These are phyloP conservation scores for Ichneumon xanthorius DNA, from an alignment of 2,888 invertebrate genomes.

Conservation along the genomic window DNA sequence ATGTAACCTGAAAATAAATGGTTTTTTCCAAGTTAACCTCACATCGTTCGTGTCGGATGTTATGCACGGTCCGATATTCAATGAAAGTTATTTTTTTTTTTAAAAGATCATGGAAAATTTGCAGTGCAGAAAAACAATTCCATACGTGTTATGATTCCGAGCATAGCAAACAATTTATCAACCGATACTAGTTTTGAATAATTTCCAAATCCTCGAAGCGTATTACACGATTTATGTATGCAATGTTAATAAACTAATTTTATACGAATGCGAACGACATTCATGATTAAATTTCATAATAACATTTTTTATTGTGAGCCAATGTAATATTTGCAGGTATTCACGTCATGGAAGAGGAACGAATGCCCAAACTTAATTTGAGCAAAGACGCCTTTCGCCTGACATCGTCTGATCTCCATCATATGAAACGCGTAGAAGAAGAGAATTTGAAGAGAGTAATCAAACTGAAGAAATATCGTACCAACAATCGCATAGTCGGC, in stretches of 20 bases:
- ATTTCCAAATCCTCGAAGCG: background rate
- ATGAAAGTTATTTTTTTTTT: background rate
- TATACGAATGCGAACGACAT: background rate
- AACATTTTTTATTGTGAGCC: background rate
- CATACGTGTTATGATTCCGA: background rate
- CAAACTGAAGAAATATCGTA: slow-evolving; percentile 88
- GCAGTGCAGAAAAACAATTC: background rate
- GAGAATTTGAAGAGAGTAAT: slow-evolving; percentile 91
- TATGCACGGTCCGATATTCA: background rate
- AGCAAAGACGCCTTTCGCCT: slow-evolving; percentile 81
- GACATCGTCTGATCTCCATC: slow-evolving; percentile 89
- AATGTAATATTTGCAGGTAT: slow-evolving; percentile 28
- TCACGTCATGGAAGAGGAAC: slow-evolving; percentile 80
- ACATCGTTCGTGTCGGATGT: background rate
- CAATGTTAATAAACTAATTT: background rate
- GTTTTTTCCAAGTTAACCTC: slow-evolving; percentile 32
- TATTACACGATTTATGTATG: background rate
- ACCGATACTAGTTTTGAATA: background rate
- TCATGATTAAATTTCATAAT: background rate
- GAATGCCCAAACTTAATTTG: slow-evolving; percentile 87
- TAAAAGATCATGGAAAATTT: background rate
- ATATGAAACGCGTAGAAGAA: slow-evolving; percentile 92
- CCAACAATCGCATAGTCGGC: slow-evolving; percentile 90
- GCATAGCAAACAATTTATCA: background rate
- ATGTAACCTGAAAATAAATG: background rate